Conservation (phyloP, 2,888 invertebrate genomes). For the Dorcus parallelipipedus region DNA sequence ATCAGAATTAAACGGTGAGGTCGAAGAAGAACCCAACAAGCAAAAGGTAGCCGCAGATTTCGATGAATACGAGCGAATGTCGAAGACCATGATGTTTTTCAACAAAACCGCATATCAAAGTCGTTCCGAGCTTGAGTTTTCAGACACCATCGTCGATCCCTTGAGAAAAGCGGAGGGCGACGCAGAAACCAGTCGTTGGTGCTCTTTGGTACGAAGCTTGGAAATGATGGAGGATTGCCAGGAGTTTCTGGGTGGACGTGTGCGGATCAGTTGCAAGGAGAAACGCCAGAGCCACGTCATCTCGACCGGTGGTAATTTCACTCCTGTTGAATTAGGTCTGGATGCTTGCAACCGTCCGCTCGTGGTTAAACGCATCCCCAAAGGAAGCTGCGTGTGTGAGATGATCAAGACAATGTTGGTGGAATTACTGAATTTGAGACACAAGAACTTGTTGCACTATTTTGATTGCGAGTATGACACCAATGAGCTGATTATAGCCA, state of each 20-base stretch:
- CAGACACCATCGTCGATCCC: conserved; percentile 15
- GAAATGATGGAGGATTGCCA: conserved; percentile 29
- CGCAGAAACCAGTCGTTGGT: conserved; percentile 30
- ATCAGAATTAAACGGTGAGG: conserved; percentile 31
- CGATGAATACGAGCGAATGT: conserved; percentile 12
- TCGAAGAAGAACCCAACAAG: conserved; percentile 19
- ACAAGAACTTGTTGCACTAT: conserved; percentile 39
- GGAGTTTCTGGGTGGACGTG: conserved; percentile 31
- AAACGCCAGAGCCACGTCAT: conserved; percentile 33
- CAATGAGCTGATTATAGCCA: conserved; percentile 39
- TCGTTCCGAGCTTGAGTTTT: conserved; percentile 13
- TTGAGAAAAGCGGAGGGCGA: conserved; percentile 16
- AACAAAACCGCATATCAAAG: conserved; percentile 14
- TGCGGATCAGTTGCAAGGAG: conserved; percentile 32
- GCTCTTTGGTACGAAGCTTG: conserved; percentile 28
- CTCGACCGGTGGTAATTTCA: conserved; percentile 43
- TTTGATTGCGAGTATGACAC: conserved; percentile 38
- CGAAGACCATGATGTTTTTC: conserved; percentile 19
- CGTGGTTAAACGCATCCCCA: conserved; percentile 36
- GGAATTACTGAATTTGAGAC: conserved; percentile 35
- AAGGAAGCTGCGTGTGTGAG: conserved; percentile 31
- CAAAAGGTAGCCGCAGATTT: conserved; percentile 15
- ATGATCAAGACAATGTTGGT: conserved; percentile 35
- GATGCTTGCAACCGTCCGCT: conserved; percentile 36
- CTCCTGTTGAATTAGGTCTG: conserved; percentile 43